Percentiles rank a stretch among this genome's conserved stretches.
phyloP scores from a whole-genome alignment of 2,797 vertebrate genomes.

The Mycteria americana region DNA sequence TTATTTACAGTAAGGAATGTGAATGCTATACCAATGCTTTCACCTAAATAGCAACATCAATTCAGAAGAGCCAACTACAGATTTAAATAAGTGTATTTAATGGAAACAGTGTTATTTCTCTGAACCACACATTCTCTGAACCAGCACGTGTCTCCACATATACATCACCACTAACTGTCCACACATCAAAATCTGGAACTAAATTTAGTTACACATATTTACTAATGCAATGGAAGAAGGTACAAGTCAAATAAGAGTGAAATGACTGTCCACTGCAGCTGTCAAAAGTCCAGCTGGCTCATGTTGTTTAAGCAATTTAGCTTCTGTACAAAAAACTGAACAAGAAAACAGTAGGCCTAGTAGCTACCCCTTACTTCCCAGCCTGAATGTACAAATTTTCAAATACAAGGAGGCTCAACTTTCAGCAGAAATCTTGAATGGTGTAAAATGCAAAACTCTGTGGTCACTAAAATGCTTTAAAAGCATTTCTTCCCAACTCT shows the following conservation, averaged over 20 bases:
- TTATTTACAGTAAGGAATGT: background rate
- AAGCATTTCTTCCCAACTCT: background rate
- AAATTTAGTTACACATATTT: background rate
- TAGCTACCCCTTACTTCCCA: background rate
- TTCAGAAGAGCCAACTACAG: background rate
- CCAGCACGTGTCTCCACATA: background rate
- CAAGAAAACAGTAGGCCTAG: background rate
- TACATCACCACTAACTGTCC: background rate
- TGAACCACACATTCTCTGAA: background rate
- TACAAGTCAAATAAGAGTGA: background rate
- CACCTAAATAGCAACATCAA: background rate
- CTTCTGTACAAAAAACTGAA: background rate
- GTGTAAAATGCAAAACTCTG: accelerated
- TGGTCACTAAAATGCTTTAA: background rate
- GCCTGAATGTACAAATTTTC: background rate
- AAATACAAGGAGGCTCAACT: background rate
- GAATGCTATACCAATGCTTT: background rate
- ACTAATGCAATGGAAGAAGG: background rate
- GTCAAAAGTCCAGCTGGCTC: background rate
- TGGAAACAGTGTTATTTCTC: background rate
- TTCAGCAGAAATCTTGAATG: background rate
- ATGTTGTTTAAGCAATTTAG: background rate
- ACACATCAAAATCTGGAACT: background rate
- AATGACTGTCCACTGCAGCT: background rate
- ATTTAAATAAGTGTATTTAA: background rate